Evolutionary conservation across 2,113 vertebrate species (phyloP), one percentile per base, ranked within the genome.

Genomic region (Piaya cayana): DNA sequence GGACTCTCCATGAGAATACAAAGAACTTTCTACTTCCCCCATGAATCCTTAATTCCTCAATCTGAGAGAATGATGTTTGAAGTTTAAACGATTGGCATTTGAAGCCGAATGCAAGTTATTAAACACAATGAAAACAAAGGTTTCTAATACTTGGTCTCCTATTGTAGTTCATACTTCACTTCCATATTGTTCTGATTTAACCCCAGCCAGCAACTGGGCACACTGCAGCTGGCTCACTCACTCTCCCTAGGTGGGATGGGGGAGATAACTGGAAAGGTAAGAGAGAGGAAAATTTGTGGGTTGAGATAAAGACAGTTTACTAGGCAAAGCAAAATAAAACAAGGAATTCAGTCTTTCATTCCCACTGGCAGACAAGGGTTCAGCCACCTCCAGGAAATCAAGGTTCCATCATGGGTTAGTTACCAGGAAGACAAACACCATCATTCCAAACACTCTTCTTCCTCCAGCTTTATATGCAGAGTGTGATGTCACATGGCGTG

Each of bases 401-500:
- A 27, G 52, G 21, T 12, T 58, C 27, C 52, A 26, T 12, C 63
- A 58, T 2, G 0, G 0, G 1, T 20, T 0, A 0, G 42, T 26
- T 12, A 68, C 52, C 20, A 42, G 21, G 13, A 47, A 58, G 42
- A 37, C 21, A 47, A 81, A 58, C 0, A 1, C 42, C 53, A 32
- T 49, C 21, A 11, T n/a, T 27, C 9, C 1, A 0, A 47, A 26
- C 3, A 4, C 5, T 13, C 45, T 47, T 47, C 45, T 47, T 47
- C 45, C 45, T 19, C 18, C 45, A 47, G 45, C 45, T 18, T 47
- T 47, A 47, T 47, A 47, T 19, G 45, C 45, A 8, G 45, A 47
- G 45, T 19, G 19, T 47, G 45, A 47, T 19, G 19, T 19, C 18
- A 47, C 19, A 9, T 47, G 45, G 45, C 20, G 45, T 47, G 45